Evolutionary conservation across 2,797 vertebrate species (phyloP).

Genomic region (Sitta carolinensis): DNA sequence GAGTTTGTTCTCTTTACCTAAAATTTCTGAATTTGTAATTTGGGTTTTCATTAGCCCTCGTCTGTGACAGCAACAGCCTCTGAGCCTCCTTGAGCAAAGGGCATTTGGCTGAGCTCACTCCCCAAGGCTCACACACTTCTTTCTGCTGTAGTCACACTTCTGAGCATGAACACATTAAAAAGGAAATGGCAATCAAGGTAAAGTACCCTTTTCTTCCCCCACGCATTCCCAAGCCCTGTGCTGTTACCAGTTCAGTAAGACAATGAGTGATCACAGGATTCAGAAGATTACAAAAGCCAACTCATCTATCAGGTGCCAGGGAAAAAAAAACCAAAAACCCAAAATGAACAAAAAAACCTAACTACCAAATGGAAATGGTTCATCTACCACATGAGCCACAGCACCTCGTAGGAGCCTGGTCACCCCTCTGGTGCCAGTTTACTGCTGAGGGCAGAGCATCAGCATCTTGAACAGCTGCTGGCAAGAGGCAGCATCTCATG

Average conservation of each 20-base stretch:
- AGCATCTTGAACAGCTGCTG: not conserved
- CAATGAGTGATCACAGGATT: accelerated
- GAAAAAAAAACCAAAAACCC: too few relatives aligned
- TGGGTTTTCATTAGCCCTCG: not conserved
- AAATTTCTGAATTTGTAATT: not conserved
- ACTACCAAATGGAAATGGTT: not conserved
- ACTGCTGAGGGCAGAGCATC: not conserved
- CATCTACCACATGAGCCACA: not conserved
- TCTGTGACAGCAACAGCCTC: not conserved
- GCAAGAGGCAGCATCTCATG: not conserved
- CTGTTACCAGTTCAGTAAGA: not conserved
- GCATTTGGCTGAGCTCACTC: not conserved
- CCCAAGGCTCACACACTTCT: not conserved
- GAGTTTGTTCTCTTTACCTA: not conserved
- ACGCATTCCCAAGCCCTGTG: not conserved
- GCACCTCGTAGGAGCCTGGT: accelerated
- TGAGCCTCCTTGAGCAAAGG: not conserved
- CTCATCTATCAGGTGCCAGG: not conserved
- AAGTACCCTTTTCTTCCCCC: not conserved
- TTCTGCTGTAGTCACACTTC: not conserved
- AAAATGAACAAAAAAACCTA: too few relatives aligned
- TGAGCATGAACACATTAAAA: not conserved
- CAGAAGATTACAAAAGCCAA: not conserved
- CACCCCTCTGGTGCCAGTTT: not conserved
- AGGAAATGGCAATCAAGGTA: not conserved